phyloP scores from a whole-genome alignment of 2,113 vertebrate species.

The Protobothrops flavoviridis region DNA sequence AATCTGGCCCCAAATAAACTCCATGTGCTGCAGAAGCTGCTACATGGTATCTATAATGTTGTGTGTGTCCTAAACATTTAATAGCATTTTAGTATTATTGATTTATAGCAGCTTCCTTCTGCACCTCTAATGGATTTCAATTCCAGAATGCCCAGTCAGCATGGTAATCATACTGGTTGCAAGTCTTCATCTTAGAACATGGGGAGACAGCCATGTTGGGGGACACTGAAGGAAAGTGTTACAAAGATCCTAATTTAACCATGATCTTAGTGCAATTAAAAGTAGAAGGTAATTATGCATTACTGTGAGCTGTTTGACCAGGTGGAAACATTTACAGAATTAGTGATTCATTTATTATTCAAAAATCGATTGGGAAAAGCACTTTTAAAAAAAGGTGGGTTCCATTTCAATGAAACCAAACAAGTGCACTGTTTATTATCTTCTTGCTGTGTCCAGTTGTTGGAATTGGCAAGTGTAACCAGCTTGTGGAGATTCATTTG shows the following conservation, averaged over 20 bases:
- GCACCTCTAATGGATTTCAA: background rate
- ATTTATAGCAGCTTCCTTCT: background rate
- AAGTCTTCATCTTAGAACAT: background rate
- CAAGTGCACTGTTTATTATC: background rate
- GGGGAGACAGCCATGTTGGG: background rate
- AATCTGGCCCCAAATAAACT: slow-evolving; percentile 30
- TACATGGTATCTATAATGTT: background rate
- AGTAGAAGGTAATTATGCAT: background rate
- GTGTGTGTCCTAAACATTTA: background rate
- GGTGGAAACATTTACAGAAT: background rate
- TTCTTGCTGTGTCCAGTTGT: background rate
- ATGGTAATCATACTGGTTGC: background rate
- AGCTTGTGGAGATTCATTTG: background rate
- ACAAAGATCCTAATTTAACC: background rate
- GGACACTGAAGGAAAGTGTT: background rate
- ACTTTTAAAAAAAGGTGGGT: background rate
- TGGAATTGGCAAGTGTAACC: background rate
- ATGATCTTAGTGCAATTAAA: background rate
- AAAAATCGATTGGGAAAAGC: too few relatives aligned
- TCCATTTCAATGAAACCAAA: background rate
- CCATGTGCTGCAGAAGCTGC: background rate
- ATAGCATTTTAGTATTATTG: background rate
- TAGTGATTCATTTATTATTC: background rate
- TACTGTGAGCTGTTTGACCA: background rate
- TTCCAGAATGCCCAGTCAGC: background rate